Evolutionary conservation across 2,888 invertebrate genomes (phyloP).

Genomic region (Lapara coniferarum): DNA sequence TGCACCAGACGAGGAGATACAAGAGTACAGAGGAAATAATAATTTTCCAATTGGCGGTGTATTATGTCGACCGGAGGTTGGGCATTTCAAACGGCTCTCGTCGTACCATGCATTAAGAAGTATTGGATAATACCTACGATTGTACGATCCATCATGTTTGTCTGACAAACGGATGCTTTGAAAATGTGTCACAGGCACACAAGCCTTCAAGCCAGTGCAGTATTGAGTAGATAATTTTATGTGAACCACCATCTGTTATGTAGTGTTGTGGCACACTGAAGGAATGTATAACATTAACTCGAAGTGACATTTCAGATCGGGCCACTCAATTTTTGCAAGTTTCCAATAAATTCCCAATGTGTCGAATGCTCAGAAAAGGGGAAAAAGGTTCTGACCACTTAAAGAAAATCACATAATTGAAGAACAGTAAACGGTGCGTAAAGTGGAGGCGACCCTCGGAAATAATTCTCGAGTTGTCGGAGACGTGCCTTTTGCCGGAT

Average conservation of each 20-base stretch:
- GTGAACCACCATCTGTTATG: constrained; percentile 23
- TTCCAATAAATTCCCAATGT: constrained; percentile 60
- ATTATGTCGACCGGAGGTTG: constrained; percentile 35
- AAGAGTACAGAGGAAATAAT: constrained; percentile 38
- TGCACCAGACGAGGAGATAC: constrained; percentile 23
- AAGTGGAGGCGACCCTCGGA: constrained; percentile 68
- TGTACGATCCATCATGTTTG: not conserved
- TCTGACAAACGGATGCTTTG: constrained; percentile 5
- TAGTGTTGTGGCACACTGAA: not conserved
- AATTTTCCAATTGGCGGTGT: constrained; percentile 66
- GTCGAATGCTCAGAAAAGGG: constrained; percentile 49
- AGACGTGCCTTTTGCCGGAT: constrained; percentile 68
- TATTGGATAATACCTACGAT: not conserved
- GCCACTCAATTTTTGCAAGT: constrained; percentile 46
- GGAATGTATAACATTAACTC: not conserved
- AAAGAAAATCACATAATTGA: constrained; percentile 82
- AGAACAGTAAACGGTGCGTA: constrained; percentile 81
- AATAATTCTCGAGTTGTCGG: constrained; percentile 60
- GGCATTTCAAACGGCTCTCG: not conserved
- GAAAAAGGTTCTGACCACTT: constrained; percentile 75
- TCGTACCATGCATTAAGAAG: not conserved
- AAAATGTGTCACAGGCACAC: constrained; percentile 25
- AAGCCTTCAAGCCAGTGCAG: constrained; percentile 5
- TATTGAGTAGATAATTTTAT: constrained; percentile 17
- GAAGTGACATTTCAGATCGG: constrained; percentile 27